phyloP scores from a whole-genome alignment of 2,888 invertebrate genomes.

The Troilus luridus region DNA sequence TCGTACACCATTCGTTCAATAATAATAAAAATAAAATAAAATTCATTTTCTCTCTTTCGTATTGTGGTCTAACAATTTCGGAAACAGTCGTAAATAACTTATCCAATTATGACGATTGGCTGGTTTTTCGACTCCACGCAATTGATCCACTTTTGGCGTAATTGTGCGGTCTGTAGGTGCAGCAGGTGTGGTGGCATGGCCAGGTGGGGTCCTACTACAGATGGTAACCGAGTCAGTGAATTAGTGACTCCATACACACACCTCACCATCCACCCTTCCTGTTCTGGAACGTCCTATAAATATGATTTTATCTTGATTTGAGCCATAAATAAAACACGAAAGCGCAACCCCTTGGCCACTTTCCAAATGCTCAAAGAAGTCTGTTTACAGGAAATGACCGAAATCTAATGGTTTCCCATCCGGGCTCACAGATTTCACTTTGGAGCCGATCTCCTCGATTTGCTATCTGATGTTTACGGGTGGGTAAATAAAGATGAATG shows the following conservation, averaged over 20 bases:
- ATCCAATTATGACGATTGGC: neutral
- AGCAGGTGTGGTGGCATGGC: neutral
- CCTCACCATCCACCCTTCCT: neutral
- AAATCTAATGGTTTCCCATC: conserved; percentile 29
- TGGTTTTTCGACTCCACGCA: neutral
- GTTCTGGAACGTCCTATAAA: neutral
- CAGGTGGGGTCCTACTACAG: conserved; percentile 6
- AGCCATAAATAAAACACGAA: neutral
- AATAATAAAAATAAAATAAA: no score
- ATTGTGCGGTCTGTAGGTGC: neutral
- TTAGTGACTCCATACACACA: neutral
- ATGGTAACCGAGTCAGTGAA: neutral
- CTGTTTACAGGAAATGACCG: conserved; percentile 36
- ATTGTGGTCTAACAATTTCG: neutral
- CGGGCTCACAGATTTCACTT: neutral
- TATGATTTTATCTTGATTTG: neutral
- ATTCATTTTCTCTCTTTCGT: no score
- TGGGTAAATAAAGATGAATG: neutral
- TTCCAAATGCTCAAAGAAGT: conserved; percentile 34
- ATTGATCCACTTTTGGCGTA: conserved; percentile 11
- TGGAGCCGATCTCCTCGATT: neutral
- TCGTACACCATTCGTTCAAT: no score
- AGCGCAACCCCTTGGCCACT: neutral
- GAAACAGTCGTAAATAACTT: neutral
- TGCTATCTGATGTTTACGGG: neutral